A percentile compares a stretch with the other conserved stretches of the same genome.
Conservation (phyloP, 2,113 vertebrate genomes). For the Chamaetylas fuelleborni region DNA sequence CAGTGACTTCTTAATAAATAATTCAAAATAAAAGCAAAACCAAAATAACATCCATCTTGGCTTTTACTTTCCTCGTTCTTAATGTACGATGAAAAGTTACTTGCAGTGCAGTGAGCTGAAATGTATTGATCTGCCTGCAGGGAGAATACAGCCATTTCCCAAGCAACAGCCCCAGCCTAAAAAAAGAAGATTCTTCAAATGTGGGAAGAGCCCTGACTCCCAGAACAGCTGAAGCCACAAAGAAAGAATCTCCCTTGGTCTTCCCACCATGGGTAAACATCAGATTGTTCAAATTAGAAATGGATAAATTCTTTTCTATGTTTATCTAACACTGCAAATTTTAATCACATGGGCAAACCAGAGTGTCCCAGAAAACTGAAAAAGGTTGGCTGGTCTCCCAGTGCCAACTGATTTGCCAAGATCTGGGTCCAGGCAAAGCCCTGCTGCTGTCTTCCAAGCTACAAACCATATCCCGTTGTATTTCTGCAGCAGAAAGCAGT, state of each 20-base stretch:
- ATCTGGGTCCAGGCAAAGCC: not conserved
- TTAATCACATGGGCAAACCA: not conserved
- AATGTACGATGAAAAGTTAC: conserved; percentile 40
- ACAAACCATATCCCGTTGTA: not conserved
- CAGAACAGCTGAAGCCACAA: not conserved
- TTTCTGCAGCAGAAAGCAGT: not conserved
- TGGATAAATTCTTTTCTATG: not conserved
- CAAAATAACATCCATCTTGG: conserved; percentile 46
- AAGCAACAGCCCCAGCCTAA: not conserved
- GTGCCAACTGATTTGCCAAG: not conserved
- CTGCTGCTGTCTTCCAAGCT: not conserved
- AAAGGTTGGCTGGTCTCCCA: not conserved
- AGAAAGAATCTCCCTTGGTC: not conserved
- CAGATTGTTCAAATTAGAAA: not conserved
- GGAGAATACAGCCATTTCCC: conserved; percentile 15
- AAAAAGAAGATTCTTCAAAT: not conserved
- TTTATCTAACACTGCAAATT: not conserved
- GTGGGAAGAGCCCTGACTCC: not conserved
- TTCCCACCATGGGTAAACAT: not conserved
- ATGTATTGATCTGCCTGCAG: conserved; percentile 33
- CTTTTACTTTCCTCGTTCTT: conserved; percentile 53
- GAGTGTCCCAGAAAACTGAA: not conserved
- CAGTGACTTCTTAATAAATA: conserved; percentile 48
- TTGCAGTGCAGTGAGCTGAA: conserved; percentile 42
- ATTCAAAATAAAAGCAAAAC: conserved; percentile 59